phyloP scores from a whole-genome alignment of 2,113 vertebrate species.

The Propithecus coquereli region DNA sequence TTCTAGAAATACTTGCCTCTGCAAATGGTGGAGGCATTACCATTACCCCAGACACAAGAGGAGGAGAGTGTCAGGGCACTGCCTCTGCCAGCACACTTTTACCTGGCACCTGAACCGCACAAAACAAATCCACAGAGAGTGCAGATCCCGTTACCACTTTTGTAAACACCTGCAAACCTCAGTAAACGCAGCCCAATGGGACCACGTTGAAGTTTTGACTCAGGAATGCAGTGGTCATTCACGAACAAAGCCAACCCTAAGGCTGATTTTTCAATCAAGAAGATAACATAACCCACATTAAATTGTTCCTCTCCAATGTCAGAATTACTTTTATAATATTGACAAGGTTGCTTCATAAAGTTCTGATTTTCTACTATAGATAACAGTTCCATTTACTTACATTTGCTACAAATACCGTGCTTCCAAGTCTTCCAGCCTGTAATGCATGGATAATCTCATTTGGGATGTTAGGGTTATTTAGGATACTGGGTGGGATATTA shows the following conservation, averaged over 20 bases:
- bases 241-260: not conserved
- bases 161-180: not conserved
- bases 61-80: not conserved
- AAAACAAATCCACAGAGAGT: not conserved
- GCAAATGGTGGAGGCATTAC: not conserved
- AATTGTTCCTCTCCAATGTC: not conserved
- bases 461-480: constrained; percentile 98
- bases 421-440: constrained; percentile 95
- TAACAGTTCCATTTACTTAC: constrained; percentile 82
- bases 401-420: constrained; percentile 96
- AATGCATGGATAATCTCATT: constrained; percentile 97
- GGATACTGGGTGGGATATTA: constrained; percentile 94
- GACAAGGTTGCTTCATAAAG: not conserved
- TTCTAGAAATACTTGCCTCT: not conserved
- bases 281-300: not conserved
- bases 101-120: not conserved
- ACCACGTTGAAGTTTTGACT: not conserved
- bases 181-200: not conserved
- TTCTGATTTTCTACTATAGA: constrained; percentile 5
- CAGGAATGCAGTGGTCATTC: not conserved
- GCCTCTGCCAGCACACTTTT: not conserved
- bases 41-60: not conserved
- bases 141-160: not conserved
- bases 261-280: not conserved
- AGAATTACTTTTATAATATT: not conserved